Base-by-base conservation (phyloP, 2,888 invertebrate species). In the Leptinotarsa haldemani region DNA sequence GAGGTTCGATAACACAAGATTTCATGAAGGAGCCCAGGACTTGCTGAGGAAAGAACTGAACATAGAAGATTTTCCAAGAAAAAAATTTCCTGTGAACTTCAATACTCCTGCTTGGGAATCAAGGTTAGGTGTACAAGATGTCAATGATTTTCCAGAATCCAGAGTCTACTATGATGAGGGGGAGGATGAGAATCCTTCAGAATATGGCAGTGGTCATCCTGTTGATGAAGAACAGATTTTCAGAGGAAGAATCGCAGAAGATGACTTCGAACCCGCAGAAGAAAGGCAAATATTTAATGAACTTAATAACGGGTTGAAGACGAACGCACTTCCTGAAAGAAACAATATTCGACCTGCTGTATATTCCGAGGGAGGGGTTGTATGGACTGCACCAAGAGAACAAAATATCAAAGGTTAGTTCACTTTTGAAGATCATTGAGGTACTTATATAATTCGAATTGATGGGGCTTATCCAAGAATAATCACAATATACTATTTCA, bases 291-390 rank as follows among this genome's bases (percentile, higher is more conserved):
- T 76, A 30, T 74, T 81, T 56, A 77, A 74, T 46, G 77, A 80
- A 65, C 64, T 78, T 9, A 71, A 13, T 20, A n/a, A 20, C 13
- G 47, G 18, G 12, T 9, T 16, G 40, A 40, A 40, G 5, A n/a
- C 22, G 7, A 66, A 66, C 50, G 15, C 2, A 12, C 18, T 52
- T 30, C 2, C 50, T 18, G 46, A 4, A 18, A 16, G 13, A 4
- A 68, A 74, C 16, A 69, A 69, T 25, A 50, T 47, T 18, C 80
- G 80, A 61, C 81, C 85, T 13, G 87, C 89, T 4, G 89, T 91
- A 2, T 92, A 90, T 83, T 91, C 92, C 0, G 92, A 92, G 85
- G 92, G 92, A 3, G 92, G 92, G 1, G 85, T 90, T 40, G 89
- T 80, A 18, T 77, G 77, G 79, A 74, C 75, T 63, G 69, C 70